Conservation (phyloP, 2,113 vertebrate species). For the Prunella fulvescens region DNA sequence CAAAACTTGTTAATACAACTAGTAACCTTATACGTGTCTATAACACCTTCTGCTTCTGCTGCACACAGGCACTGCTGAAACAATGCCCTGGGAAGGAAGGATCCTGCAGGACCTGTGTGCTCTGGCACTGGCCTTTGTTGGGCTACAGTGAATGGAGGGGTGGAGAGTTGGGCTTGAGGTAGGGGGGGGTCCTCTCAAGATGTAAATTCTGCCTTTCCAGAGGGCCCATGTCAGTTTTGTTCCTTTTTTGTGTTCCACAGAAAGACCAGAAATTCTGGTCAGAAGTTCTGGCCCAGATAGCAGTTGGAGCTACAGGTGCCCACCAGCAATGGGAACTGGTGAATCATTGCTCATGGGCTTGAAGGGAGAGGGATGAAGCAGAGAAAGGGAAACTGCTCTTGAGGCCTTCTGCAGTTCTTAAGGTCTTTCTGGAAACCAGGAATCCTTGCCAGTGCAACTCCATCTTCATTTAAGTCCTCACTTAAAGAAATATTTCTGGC, state of each 20-base stretch:
- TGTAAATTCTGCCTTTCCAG: neutral
- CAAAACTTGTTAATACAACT: too few relatives aligned
- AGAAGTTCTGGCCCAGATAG: slow-evolving; percentile 94
- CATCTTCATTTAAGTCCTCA: neutral
- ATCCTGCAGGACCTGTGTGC: neutral
- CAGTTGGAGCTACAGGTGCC: slow-evolving; percentile 90
- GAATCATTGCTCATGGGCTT: neutral
- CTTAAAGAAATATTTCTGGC: neutral
- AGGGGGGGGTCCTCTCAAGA: neutral
- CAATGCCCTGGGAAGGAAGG: neutral
- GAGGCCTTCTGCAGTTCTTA: neutral
- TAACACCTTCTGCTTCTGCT: neutral
- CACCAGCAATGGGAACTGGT: slow-evolving; percentile 90
- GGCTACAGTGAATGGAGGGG: neutral
- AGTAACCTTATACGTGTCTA: too few relatives aligned
- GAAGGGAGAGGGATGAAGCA: neutral
- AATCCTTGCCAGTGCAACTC: neutral
- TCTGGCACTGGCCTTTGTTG: neutral
- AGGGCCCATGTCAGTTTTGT: neutral
- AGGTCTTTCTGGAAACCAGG: neutral
- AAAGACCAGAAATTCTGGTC: slow-evolving; percentile 96
- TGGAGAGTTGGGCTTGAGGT: neutral
- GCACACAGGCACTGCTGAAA: neutral
- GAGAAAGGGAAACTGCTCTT: neutral
- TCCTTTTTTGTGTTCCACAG: slow-evolving; percentile 65